phyloP scores from a whole-genome alignment of 2,888 invertebrate genomes.

The Octonoba sinensis region DNA sequence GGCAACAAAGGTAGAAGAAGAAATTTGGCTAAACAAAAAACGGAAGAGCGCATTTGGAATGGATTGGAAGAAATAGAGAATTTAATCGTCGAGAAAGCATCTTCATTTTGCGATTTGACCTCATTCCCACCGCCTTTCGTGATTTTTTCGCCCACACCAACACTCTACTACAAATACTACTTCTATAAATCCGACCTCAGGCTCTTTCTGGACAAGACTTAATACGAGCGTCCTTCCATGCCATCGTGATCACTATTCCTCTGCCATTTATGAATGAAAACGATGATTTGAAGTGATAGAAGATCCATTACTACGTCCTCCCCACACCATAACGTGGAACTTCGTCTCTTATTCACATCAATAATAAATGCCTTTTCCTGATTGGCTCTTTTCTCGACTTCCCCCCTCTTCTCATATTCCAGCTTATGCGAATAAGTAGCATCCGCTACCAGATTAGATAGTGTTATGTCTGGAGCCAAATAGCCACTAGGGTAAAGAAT shows the following conservation, averaged over 20 bases:
- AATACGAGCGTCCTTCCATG: conserved; percentile 21
- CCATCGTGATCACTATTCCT: conserved; percentile 51
- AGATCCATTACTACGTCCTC: conserved; percentile 51
- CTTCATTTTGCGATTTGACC: conserved; percentile 46
- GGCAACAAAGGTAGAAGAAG: conserved; percentile 19
- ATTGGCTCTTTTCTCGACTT: conserved; percentile 34
- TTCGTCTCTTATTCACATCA: conserved; percentile 33
- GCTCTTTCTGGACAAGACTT: neutral
- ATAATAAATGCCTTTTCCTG: conserved; percentile 49
- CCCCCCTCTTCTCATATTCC: conserved; percentile 44
- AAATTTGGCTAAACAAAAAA: neutral
- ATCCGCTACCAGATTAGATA: conserved; percentile 43
- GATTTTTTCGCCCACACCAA: conserved; percentile 50
- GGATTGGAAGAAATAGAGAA: conserved; percentile 11
- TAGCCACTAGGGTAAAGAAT: neutral
- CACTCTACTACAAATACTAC: too few relatives aligned
- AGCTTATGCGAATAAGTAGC: neutral
- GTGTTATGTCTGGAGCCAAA: conserved; percentile 8
- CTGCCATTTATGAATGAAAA: conserved; percentile 53
- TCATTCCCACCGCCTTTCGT: conserved; percentile 54
- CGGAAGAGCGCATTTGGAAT: neutral
- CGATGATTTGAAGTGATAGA: conserved; percentile 60
- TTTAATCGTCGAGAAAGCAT: conserved; percentile 38
- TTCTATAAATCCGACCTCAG: too few relatives aligned
- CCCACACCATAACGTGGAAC: conserved; percentile 27